A percentile compares a stretch with the other conserved stretches of the same genome.
phyloP scores from a whole-genome alignment of 2,113 vertebrate species.

The Elachura formosa region DNA sequence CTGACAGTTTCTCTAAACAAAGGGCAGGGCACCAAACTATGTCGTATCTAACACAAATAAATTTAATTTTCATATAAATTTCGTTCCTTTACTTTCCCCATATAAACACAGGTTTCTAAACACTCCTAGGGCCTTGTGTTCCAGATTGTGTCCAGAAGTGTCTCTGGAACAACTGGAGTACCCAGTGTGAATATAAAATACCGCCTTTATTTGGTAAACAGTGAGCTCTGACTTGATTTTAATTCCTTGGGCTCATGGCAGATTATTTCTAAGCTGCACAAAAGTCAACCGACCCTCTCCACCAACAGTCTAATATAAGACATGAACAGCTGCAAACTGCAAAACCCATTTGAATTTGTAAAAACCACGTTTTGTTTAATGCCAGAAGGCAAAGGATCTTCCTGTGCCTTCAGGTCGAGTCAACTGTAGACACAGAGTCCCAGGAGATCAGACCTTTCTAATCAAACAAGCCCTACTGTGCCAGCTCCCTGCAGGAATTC shows the following conservation, averaged over 20 bases:
- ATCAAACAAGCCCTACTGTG: background rate
- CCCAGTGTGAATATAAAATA: background rate
- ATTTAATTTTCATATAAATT: background rate
- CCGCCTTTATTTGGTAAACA: background rate
- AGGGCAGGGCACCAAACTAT: background rate
- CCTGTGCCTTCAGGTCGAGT: background rate
- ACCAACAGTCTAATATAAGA: background rate
- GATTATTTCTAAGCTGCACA: background rate
- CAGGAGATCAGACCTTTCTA: background rate
- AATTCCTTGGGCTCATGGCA: background rate
- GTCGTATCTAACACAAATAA: background rate
- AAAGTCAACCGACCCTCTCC: background rate
- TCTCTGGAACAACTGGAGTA: background rate
- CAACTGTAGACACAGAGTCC: background rate
- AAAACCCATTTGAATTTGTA: background rate
- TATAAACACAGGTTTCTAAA: background rate
- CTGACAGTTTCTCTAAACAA: background rate
- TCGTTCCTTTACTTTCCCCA: background rate
- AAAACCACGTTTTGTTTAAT: background rate
- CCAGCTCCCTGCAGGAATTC: constrained; percentile 1
- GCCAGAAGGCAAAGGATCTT: background rate
- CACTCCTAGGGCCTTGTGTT: background rate
- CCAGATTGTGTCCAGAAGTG: background rate
- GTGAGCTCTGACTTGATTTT: background rate
- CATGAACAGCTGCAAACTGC: background rate